Percentiles rank a stretch among this genome's conserved stretches.
Conservation (phyloP, 2,113 vertebrate species). For the Castor canadensis region DNA sequence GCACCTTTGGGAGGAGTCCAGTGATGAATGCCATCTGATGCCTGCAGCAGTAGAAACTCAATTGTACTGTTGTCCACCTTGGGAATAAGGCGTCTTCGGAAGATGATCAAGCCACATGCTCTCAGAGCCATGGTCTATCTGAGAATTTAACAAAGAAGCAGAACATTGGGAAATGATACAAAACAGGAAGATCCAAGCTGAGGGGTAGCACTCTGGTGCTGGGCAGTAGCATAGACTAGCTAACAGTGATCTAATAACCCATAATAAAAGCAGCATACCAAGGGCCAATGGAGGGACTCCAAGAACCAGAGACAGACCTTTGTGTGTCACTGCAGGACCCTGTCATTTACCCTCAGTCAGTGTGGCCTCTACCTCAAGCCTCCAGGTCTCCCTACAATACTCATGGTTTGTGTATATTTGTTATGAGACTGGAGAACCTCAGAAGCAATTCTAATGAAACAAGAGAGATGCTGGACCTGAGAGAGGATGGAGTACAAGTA, state of each 20-base stretch:
- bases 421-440: background rate
- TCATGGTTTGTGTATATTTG: background rate
- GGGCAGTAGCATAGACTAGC: background rate
- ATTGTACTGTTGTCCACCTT: slow-evolving; percentile 81
- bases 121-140: slow-evolving; percentile 88
- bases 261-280: background rate
- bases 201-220: background rate
- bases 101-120: slow-evolving; percentile 96
- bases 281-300: background rate
- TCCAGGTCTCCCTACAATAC: background rate
- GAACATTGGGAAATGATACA: background rate
- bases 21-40: slow-evolving; percentile 94
- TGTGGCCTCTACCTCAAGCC: background rate
- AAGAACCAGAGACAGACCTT: slow-evolving; percentile 6
- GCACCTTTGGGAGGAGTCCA: slow-evolving; percentile 99
- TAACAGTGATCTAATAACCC: slow-evolving; percentile 9
- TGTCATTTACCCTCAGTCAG: background rate
- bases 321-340: background rate
- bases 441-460: background rate
- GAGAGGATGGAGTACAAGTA: background rate
- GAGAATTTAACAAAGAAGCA: background rate
- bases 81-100: slow-evolving; percentile 83
- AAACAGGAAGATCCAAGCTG: background rate
- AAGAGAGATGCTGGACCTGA: background rate
- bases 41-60: slow-evolving; percentile 95